Evolutionary conservation across 2,797 vertebrate species (phyloP), one percentile per base, ranked within the genome.

Genomic region (Ptychadena robeensis): DNA sequence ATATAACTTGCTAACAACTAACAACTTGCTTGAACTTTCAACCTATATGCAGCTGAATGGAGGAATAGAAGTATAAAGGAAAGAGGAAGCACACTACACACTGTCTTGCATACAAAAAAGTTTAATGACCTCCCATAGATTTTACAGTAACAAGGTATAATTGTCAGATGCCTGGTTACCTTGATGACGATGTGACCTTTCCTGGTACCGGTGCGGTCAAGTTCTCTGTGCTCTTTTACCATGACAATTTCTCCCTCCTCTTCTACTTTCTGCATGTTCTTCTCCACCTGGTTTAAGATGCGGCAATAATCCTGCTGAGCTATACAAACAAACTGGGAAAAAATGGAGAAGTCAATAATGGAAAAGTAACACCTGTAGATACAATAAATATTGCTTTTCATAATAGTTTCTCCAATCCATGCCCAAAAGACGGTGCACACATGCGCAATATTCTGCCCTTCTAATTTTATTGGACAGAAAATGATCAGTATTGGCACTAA

Each of bases 191-290:
- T 99, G 91, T 99, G 97, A 73, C 98, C 98, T 90, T 99, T 99
- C 35, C 98, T 95, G 82, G 98, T 99, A 59, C 98, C 98, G 0
- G 98, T 99, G 73, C 98, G 96, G 90, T 99, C 98, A 77, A 99
- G 95, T 85, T 99, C 98, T 1, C 98, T 93, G 87, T 99, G 98
- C 32, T 99, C 98, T 90, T 99, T 99, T 86, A 99, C 98, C 98
- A 99, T 99, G 72, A 99, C 98, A 7, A 99, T 99, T 92, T 99
- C 98, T 0, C 98, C 98, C 89, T 99, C 98, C 86, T 99, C 98
- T 88, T 99, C 98, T 0, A 99, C 98, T 87, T 98, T 98, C 92
- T 99, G 98, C 98, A 99, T 99, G 93, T 99, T 99, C 92, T 98
- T 98, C 92, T 99, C 98, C 82, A 99, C 98, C 91, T 99, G 97